Evolutionary conservation across 2,797 vertebrate genomes (phyloP), one percentile per base, ranked within the genome.

Genomic region (Adrianichthys oophorus): DNA sequence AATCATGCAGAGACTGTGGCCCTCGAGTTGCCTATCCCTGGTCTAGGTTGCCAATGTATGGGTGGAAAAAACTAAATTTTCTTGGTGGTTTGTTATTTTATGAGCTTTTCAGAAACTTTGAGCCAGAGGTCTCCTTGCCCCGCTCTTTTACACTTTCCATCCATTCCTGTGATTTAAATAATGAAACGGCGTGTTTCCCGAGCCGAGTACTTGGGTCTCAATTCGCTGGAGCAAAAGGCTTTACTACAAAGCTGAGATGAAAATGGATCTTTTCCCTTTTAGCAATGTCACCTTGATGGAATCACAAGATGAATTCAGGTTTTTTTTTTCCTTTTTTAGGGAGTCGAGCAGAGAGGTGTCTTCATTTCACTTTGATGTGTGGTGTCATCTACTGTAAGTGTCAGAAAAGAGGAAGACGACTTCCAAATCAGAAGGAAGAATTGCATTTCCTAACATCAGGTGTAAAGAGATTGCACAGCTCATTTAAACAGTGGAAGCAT

Each of bases 271-370:
- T 59, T 21, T 42, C 14, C 7, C n/a, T 64, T 41, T 43, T 12
- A 48, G 45, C 78, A 83, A 75, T 79, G 83, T 85, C 85, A 88
- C 83, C 80, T 86, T 84, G 73, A 71, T 60, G 29, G 67, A 71
- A 83, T 82, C 73, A 80, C 52, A 79, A 59, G 65, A 75, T 15
- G 56, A 51, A 65, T 73, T 79, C 56, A 48, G 58, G 10, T 37
- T 37, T 37, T 32, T 29, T 32, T 29, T 29, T 29, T 8, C 56
- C 45, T 76, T 77, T 70, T 49, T 70, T 23, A 1, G 44, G 45
- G 54, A 80, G 68, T 70, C 50, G 29, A 42, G 45, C 26, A 5
- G 10, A 12, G 3, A 6, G 8, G 60, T 66, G 42, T 63, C 59
- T 70, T 62, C 54, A 59, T 44, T 60, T 42, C 52, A 13, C 65